Conservation (phyloP, 2,797 vertebrate species). For the Sebastes taczanowskii region DNA sequence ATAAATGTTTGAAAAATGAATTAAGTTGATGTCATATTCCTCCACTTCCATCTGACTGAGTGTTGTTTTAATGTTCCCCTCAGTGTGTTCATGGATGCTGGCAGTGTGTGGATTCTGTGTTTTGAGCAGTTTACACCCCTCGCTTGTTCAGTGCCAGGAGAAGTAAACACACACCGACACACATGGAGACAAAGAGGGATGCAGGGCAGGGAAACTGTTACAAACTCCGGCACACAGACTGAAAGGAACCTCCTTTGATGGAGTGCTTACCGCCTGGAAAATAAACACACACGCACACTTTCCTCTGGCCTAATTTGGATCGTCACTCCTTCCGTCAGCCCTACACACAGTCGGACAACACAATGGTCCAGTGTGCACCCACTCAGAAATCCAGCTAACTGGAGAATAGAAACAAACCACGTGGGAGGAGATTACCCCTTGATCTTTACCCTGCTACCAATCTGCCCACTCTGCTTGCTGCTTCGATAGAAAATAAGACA, state of each 20-base stretch:
- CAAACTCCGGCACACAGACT: constrained; percentile 1
- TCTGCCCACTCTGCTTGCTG: constrained; percentile 7
- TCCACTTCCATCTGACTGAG: constrained; percentile 3
- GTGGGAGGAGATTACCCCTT: not conserved
- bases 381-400: constrained; percentile 43
- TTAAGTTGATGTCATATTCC: not conserved
- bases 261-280: constrained; percentile 8
- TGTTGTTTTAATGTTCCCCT: not conserved
- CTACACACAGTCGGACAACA: constrained; percentile 39
- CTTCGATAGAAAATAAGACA: not conserved
- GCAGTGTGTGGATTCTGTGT: not conserved
- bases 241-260: not conserved
- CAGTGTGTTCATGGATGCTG: not conserved
- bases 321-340: constrained; percentile 50
- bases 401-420: constrained; percentile 16
- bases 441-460: constrained; percentile 20
- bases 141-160: not conserved
- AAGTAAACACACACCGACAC: constrained; percentile 32
- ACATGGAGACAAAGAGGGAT: not conserved
- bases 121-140: constrained; percentile 7
- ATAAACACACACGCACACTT: constrained; percentile 22
- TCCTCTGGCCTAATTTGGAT: constrained; percentile 60
- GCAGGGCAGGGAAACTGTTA: constrained; percentile 11
- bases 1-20: not conserved
- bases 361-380: constrained; percentile 69